Percentiles rank a stretch among this genome's conserved stretches.
These are phyloP conservation scores for Hyles euphorbiae DNA, from an alignment of 1,140 invertebrate genomes.

Conservation along the genomic window DNA sequence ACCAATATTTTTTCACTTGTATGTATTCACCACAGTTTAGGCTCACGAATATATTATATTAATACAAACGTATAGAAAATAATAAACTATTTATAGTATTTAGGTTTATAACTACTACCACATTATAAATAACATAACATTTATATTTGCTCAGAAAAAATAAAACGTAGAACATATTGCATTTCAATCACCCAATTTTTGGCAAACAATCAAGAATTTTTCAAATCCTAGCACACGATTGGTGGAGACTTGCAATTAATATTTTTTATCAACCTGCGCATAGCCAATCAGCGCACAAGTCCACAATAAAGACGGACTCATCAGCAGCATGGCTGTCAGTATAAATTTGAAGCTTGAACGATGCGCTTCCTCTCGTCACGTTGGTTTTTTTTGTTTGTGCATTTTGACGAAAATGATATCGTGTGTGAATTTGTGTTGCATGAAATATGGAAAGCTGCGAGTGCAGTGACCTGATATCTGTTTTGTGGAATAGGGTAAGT, in stretches of 20 bases:
- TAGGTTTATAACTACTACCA: too few relatives aligned
- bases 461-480: conserved; percentile 70
- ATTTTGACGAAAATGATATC: conserved; percentile 71
- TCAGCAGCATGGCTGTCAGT: conserved; percentile 91
- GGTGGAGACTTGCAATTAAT: conserved; percentile 41
- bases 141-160: conserved; percentile 10
- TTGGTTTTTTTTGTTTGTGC: conserved; percentile 73
- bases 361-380: conserved; percentile 85
- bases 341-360: conserved; percentile 88
- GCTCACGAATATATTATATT: too few relatives aligned
- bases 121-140: background rate
- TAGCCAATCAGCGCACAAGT: conserved; percentile 79
- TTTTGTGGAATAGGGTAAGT: conserved; percentile 56
- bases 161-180: conserved; percentile 21
- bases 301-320: conserved; percentile 85
- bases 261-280: conserved; percentile 47
- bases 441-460: conserved; percentile 65
- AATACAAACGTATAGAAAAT: too few relatives aligned
- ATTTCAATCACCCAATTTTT: conserved; percentile 35
- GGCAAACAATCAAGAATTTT: conserved; percentile 51
- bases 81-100: too few relatives aligned
- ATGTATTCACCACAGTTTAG: too few relatives aligned
- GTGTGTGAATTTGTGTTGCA: conserved; percentile 59
- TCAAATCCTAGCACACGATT: conserved; percentile 49
- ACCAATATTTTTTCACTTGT: too few relatives aligned